phyloP scores from a whole-genome alignment of 2,113 vertebrate species.

The Onychorhynchus coronatus region DNA sequence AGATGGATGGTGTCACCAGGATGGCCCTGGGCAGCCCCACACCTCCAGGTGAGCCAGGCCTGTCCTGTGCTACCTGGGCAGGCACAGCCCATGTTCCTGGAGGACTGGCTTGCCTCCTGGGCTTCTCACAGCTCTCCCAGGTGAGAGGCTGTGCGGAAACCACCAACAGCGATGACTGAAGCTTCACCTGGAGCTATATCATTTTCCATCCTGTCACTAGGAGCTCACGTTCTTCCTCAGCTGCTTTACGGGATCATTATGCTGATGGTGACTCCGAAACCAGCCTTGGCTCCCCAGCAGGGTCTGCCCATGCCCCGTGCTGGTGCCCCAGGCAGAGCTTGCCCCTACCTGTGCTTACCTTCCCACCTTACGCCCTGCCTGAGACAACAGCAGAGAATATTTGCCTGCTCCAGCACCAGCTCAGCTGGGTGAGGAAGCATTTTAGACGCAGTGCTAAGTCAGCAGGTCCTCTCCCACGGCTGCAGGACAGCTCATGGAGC shows the following conservation, averaged over 20 bases:
- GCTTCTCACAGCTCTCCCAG: background rate
- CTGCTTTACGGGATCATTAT: background rate
- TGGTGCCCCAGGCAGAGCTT: background rate
- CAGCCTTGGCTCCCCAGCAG: background rate
- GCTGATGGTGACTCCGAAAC: background rate
- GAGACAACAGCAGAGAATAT: background rate
- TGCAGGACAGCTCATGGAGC: background rate
- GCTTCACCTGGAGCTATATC: background rate
- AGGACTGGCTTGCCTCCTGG: background rate
- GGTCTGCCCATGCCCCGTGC: background rate
- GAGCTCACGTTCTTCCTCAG: background rate
- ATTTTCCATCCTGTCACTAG: background rate
- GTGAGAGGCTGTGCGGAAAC: background rate
- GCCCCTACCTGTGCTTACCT: background rate
- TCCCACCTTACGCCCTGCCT: background rate
- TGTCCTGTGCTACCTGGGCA: background rate
- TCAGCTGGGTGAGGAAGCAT: rapidly evolving
- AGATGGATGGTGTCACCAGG: background rate
- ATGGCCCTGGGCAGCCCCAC: background rate
- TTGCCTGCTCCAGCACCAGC: background rate
- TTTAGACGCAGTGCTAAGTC: background rate
- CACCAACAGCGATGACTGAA: background rate
- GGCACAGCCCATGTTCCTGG: rapidly evolving
- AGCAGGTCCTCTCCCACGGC: background rate
- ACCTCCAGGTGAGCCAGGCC: rapidly evolving